phyloP scores from a whole-genome alignment of 2,888 invertebrate species.

The Rhogogaster chlorosoma region DNA sequence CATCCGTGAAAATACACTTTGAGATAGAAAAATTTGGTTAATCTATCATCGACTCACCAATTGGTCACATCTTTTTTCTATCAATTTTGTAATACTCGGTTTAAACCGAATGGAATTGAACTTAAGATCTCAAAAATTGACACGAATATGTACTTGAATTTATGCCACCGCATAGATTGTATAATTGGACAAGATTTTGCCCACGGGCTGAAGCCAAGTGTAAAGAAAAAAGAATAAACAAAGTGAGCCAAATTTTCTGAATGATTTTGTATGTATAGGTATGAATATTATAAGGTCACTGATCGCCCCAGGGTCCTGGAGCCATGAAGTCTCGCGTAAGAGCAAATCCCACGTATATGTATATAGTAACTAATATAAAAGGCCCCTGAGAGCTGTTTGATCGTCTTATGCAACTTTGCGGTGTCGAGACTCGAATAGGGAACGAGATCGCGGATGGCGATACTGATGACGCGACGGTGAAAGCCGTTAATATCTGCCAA shows the following conservation, averaged over 20 bases:
- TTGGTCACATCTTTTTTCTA: not conserved
- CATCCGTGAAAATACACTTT: not conserved
- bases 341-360: not conserved
- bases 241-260: not conserved
- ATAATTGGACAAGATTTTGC: not conserved
- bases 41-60: not conserved
- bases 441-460: conserved; percentile 68
- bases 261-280: not conserved
- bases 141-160: not conserved
- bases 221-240: not conserved
- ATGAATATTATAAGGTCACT: conserved; percentile 43
- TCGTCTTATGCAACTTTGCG: conserved; percentile 67
- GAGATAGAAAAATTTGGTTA: not conserved
- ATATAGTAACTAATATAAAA: not conserved
- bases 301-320: conserved; percentile 17
- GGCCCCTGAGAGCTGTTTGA: conserved; percentile 52
- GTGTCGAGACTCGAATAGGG: conserved; percentile 63
- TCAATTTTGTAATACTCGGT: not conserved
- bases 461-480: conserved; percentile 66
- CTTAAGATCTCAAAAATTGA: not conserved
- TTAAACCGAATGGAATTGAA: not conserved
- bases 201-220: not conserved
- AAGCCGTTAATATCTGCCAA: conserved; percentile 66
- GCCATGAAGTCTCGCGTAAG: conserved; percentile 36
- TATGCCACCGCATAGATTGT: not conserved